These are phyloP conservation scores for Leptogaster cylindrica DNA, from an alignment of 2,888 invertebrate genomes.

Conservation along the genomic window DNA sequence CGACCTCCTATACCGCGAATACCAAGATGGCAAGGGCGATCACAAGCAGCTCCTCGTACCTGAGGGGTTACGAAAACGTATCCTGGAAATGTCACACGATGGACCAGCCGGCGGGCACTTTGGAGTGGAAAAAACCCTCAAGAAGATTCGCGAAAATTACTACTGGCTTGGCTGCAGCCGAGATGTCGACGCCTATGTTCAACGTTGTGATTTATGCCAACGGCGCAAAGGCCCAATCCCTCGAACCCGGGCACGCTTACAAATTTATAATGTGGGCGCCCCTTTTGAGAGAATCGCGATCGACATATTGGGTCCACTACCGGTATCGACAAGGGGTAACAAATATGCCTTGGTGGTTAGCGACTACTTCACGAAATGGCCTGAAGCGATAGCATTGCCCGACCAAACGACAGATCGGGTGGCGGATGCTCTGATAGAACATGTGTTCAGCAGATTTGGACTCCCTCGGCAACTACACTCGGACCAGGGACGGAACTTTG, in stretches of 20 bases:
- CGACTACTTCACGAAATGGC: slow-evolving; percentile 48
- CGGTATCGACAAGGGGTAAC: neutral
- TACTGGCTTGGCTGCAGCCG: neutral
- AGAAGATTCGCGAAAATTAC: neutral
- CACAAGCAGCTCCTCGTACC: neutral
- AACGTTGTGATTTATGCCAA: neutral
- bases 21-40: neutral
- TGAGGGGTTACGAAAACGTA: too few relatives aligned
- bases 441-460: slow-evolving; percentile 44
- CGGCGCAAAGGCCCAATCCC: neutral
- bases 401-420: slow-evolving; percentile 44
- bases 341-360: slow-evolving; percentile 44
- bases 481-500: slow-evolving; percentile 43
- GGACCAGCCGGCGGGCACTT: neutral
- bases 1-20: neutral
- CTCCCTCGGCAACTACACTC: slow-evolving; percentile 42
- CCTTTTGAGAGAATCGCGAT: slow-evolving; percentile 40
- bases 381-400: slow-evolving; percentile 40
- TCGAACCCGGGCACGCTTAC: neutral
- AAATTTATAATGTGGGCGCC: slow-evolving; percentile 45
- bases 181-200: neutral
- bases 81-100: neutral
- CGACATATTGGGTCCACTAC: slow-evolving; percentile 39
- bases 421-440: slow-evolving; percentile 35
- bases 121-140: neutral